Percentiles rank a stretch among this genome's conserved stretches.
phyloP scores from a whole-genome alignment of 2,113 vertebrate species.

The Colius striatus region DNA sequence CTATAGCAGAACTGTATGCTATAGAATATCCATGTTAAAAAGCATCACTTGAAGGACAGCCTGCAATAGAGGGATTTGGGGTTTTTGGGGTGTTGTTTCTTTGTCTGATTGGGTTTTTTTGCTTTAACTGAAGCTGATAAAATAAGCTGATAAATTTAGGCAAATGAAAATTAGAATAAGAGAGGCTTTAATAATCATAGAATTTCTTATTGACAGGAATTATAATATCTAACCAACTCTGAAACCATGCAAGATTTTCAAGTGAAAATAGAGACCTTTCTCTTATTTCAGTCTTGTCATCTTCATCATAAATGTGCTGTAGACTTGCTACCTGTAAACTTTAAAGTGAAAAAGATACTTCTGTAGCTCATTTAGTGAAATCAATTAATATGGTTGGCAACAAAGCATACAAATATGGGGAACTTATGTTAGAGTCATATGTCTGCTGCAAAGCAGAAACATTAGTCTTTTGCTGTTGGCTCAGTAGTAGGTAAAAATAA shows the following conservation, averaged over 20 bases:
- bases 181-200: not conserved
- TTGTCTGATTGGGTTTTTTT: too few species aligned
- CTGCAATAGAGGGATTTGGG: not conserved
- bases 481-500: not conserved
- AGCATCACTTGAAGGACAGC: not conserved
- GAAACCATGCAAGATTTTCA: not conserved
- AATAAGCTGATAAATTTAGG: not conserved
- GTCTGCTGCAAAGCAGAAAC: not conserved
- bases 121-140: not conserved
- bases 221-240: not conserved
- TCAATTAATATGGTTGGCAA: not conserved
- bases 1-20: not conserved
- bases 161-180: not conserved
- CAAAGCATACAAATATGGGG: not conserved
- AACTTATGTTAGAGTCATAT: not conserved
- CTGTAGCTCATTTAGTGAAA: not conserved
- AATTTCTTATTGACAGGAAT: not conserved
- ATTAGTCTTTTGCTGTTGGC: not conserved
- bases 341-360: not conserved
- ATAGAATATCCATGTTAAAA: not conserved
- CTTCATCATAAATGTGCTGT: not conserved
- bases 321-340: not conserved
- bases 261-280: not conserved
- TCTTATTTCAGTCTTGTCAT: not conserved
- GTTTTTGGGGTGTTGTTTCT: too few species aligned